Base-by-base conservation (phyloP, 2,888 invertebrate genomes). In the Cylloceria caligata region DNA sequence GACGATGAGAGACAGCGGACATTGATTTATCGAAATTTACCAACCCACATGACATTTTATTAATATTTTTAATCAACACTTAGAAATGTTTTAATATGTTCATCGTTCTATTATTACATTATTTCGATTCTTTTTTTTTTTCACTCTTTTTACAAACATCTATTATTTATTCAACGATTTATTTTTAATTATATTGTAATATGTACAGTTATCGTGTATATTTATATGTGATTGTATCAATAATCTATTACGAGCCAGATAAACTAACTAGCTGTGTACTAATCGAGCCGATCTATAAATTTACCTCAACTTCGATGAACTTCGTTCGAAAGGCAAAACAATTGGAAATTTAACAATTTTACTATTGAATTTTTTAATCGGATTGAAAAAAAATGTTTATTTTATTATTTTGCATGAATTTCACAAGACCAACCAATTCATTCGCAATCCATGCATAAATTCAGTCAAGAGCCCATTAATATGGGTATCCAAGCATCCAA, bases 291-390 rank as follows among this genome's bases (percentile, higher is more conserved):
- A 79, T 83, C 73, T 77, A 85, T 74, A 86, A 90, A 86, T 91
- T 84, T 92, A 91, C 91, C 91, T 91, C 91, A 36, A 89, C 87
- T 81, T 88, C 87, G 88, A 85, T 85, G 90, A 84, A 88, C 89
- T 91, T 91, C 88, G 86, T 85, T 88, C 83, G 87, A 86, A 84
- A 89, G 88, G 88, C 89, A 89, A 90, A 87, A 89, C 80, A 89
- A 89, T 83, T 88, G 85, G 88, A 60, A 88, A 85, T 81, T 79
- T 74, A 86, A 86, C 60, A 87, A 86, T 65, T 83, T 79, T 62
- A 78, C 34, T 47, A 79, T 42, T 11, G 39, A 9, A 21, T 62
- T 39, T 62, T 62, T 60, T 24, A 11, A 42, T 64, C 36, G 42
- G 21, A 11, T 60, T 55, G 16, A 39, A 36, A 36, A n/a, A 3